Evolutionary conservation across 2,888 invertebrate genomes (phyloP).

Genomic region (Drosophila tripunctata): DNA sequence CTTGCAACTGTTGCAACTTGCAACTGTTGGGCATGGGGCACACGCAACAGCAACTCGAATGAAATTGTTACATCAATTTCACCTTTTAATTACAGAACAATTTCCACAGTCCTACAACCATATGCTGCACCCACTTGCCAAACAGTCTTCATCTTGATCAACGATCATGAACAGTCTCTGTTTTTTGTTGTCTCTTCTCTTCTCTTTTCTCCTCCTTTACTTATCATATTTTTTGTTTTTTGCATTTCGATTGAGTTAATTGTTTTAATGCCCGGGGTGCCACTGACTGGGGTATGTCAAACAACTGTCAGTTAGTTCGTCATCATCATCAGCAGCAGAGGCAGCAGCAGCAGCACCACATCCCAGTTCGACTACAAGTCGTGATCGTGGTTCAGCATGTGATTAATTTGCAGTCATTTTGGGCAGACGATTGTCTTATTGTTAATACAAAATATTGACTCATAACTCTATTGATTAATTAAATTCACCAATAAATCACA

Average conservation of each 20-base stretch:
- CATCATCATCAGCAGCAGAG: slow-evolving; percentile 57
- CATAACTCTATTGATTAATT: slow-evolving; percentile 77
- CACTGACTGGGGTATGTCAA: slow-evolving; percentile 79
- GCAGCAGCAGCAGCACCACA: slow-evolving; percentile 25
- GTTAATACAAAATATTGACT: slow-evolving; percentile 75
- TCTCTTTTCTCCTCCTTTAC: too few species aligned
- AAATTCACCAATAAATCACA: slow-evolving; percentile 76
- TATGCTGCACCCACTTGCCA: slow-evolving; percentile 75
- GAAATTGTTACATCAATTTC: slow-evolving; percentile 71
- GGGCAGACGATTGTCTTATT: slow-evolving; percentile 55
- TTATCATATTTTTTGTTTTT: slow-evolving; percentile 45
- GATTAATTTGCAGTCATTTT: slow-evolving; percentile 76
- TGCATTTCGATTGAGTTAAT: slow-evolving; percentile 75
- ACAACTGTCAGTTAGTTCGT: slow-evolving; percentile 79
- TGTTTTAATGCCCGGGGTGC: slow-evolving; percentile 66
- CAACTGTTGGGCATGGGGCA: slow-evolving; percentile 1
- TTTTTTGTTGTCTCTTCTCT: slow-evolving; percentile 24
- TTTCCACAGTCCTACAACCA: slow-evolving; percentile 41
- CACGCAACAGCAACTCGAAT: slow-evolving; percentile 36
- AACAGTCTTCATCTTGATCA: slow-evolving; percentile 21
- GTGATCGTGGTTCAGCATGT: slow-evolving; percentile 63
- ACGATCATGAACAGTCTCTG: slow-evolving; percentile 13
- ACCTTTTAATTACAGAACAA: slow-evolving; percentile 70
- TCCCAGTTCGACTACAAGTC: slow-evolving; percentile 31
- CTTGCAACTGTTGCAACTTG: slow-evolving; percentile 40